Base-by-base conservation (phyloP, 2,888 invertebrate genomes). In the Lasioglossum villosulum region DNA sequence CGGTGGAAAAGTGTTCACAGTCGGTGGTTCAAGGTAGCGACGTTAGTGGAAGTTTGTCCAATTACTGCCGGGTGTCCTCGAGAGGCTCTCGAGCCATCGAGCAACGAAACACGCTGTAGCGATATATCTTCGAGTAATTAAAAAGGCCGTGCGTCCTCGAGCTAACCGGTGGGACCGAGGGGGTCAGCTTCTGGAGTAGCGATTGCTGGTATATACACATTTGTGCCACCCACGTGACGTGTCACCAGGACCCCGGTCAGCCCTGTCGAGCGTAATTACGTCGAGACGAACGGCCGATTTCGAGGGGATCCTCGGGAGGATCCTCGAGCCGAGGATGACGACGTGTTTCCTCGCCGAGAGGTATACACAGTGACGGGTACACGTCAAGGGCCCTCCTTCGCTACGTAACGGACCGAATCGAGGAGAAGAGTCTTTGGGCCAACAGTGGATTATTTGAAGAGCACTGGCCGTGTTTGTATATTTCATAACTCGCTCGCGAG, bases 381-480 rank as follows among this genome's bases (percentile, higher is more conserved):
- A 70, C 83, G 75, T 83, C 81, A 75, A 81, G 91, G 88, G 82
- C 76, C 84, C 87, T 91, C 89, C n/a, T 90, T 88, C 92, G 91
- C 92, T 91, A 93, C 94, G 93, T 93, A 93, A 94, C 94, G 94
- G 93, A 91, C 93, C 94, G 92, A 94, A 94, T 94, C 92, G 92
- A 86, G 90, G 68, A 71, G 84, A 82, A 83, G 89, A 92, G 75
- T n/a, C 37, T 70, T 70, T 39, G 19, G 52, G 75, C 70, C 83
- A 78, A 74, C 68, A 59, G 88, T 90, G 90, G 91, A 92, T 91
- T 93, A 91, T 93, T 94, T 94, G 92, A 90, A 93, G 93, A 94
- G 92, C 89, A 85, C 78, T 59, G 42, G 84, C 70, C 56, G 80
- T 89, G 92, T 94, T 94, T 94, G 92, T 94, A 93, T 92, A 93